Base-by-base conservation (phyloP, 2,888 invertebrate genomes). In the Chalcis sispes region DNA sequence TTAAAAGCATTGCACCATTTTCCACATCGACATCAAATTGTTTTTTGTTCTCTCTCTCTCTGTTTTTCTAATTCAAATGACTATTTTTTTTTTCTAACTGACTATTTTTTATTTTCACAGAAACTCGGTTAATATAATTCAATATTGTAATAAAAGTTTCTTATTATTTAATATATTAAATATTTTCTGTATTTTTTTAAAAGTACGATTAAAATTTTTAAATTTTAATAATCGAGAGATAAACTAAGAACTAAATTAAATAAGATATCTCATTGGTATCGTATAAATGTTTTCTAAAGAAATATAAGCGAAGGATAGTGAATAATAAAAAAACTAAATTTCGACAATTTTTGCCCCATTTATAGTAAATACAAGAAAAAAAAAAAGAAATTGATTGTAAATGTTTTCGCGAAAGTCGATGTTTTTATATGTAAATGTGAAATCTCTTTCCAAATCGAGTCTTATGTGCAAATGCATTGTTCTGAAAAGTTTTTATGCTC, bases 11-110 rank as follows among this genome's bases (percentile, higher is more conserved):
- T 18, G 61, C 23, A 50, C n/a, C 15, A 52, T 54, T 65, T 54
- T 48, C n/a, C 54, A 5, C 62, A 62, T 74, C 25, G n/a, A n/a
- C n/a, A n/a, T 65, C 46, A n/a, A 36, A 46, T 42, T 42, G 20
- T 25, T 50, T 32, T 48, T 29, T 65, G 40, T 42, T 50, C 52
- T 64, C 27, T 27, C 56, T 71, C 23, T 52, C 52, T 64, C 27
- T 27, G 48, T 71, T 18, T 52, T 50, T 61, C 48, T 20, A 32
- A 46, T 46, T 4, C 40, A 52, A 27, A 8, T 46, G 13, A 36
- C 18, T 29, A 29, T 64, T 54, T 50, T 15, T 61, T 7, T 42
- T 5, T 29, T 64, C 50, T 50, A 32, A 5, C 7, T 15, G 2
- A 15, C 46, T 2, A 46, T 2, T 15, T 27, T 62, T 27, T n/a